phyloP scores from a whole-genome alignment of 2,797 vertebrate species.

The Gastrophryne carolinensis region DNA sequence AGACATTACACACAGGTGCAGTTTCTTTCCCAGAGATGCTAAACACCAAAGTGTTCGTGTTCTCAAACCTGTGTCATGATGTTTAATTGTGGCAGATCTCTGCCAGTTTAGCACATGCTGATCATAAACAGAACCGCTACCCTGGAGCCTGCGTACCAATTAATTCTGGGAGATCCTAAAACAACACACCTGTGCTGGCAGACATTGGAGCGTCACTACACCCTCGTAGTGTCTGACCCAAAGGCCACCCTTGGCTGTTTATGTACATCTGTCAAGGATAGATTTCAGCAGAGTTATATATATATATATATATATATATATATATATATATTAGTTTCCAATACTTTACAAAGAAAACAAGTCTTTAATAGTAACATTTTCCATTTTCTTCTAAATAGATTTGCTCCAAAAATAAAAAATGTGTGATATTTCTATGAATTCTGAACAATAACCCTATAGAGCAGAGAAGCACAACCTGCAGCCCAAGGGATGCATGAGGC shows the following conservation, averaged over 20 bases:
- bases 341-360: too few species aligned
- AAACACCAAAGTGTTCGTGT: conserved; percentile 7
- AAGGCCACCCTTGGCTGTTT: background rate
- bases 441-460: too few species aligned
- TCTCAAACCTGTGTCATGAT: conserved; percentile 26
- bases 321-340: too few species aligned
- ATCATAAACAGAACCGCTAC: conserved; percentile 36
- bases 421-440: too few species aligned
- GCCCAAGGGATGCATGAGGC: too few species aligned
- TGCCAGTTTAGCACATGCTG: conserved; percentile 37
- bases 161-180: conserved; percentile 16
- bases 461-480: too few species aligned
- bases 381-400: too few species aligned
- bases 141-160: conserved; percentile 15
- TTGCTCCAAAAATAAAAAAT: too few species aligned
- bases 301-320: too few species aligned
- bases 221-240: background rate
- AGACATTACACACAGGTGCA: conserved; percentile 47
- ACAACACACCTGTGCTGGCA: conserved; percentile 42
- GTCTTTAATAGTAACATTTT: too few species aligned
- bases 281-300: too few species aligned
- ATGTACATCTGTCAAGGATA: too few species aligned
- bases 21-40: conserved; percentile 39
- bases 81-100: conserved; percentile 33
- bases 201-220: background rate